Base-by-base conservation (phyloP, 2,888 invertebrate genomes). In the Acanthococcus lagerstroemiae region DNA sequence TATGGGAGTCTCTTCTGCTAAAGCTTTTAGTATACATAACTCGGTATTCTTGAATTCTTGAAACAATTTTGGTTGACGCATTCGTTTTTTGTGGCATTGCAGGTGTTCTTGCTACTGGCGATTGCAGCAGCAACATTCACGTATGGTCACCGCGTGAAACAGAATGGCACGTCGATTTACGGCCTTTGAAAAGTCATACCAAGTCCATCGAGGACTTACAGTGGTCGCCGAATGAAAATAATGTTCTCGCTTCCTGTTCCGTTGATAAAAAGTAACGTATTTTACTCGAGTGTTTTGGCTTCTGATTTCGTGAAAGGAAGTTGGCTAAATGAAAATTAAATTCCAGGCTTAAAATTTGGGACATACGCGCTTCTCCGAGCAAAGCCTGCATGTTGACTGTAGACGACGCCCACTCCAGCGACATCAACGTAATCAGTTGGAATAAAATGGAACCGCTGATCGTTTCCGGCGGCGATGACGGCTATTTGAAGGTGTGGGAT, bases 341-440 rank as follows among this genome's bases (percentile, higher is more conserved):
- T 71, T 72, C 55, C 72, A 81, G 87, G 69, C 89, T 99, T 70
- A 85, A 94, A 72, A 87, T 99, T 74, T 99, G 97, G 97, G 99
- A 99, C 76, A 86, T 87, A 6, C 82, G 99, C 74, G 89, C 86
- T 1, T 80, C 86, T 4, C 90, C 93, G 0, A 83, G 83, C 63
- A 90, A 92, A 74, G 93, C 95, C 0, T 94, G 94, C 74, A 95
- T 95, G 89, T 76, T 96, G 54, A 88, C 90, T 0, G 85, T 87
- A 57, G 82, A 84, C 45, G 83, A 89, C 73, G 91, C 95, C 4
- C 99, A 99, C 76, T 81, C 86, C 68, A 84, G 84, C 72, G 99
- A 99, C 76, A 84, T 99, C 2, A 99, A 99, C 80, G 99, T 99
- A 1, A 90, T 99, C 73, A 88, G 90, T 71, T 99, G 99, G 99